A percentile compares a stretch with the other conserved stretches of the same genome.
Conservation (phyloP, 2,888 invertebrate genomes). For the Melitaea athalia region DNA sequence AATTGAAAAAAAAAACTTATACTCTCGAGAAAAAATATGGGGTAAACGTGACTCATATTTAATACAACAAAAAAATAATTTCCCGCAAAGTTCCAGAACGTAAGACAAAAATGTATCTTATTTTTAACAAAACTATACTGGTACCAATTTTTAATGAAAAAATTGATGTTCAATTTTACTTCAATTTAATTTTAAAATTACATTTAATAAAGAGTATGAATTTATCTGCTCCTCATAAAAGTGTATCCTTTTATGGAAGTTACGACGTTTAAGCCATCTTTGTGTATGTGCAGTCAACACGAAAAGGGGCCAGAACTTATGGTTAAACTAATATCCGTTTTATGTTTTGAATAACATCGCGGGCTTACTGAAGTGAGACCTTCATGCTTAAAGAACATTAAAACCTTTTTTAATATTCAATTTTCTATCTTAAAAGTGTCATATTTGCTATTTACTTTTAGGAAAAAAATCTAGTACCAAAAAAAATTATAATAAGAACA, state of each 20-base stretch:
- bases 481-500: no score
- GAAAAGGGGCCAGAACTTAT: constrained; percentile 14
- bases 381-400: background rate
- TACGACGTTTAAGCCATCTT: background rate
- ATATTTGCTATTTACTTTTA: background rate
- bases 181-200: no score
- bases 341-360: constrained; percentile 16
- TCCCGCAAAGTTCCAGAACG: no score
- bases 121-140: no score
- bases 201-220: background rate
- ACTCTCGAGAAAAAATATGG: no score
- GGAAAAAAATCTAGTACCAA: background rate
- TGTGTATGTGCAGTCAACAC: constrained; percentile 16
- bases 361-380: background rate
- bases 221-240: constrained; percentile 1
- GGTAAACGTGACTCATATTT: no score
- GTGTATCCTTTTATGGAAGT: background rate
- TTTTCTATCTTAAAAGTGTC: background rate
- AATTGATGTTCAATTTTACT: no score
- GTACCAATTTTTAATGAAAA: no score
- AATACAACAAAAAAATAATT: no score
- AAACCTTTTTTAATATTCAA: background rate
- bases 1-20: no score
- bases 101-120: no score
- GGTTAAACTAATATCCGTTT: constrained; percentile 9